Evolutionary conservation across 2,888 invertebrate species (phyloP).

Genomic region (Rhingia campestris): DNA sequence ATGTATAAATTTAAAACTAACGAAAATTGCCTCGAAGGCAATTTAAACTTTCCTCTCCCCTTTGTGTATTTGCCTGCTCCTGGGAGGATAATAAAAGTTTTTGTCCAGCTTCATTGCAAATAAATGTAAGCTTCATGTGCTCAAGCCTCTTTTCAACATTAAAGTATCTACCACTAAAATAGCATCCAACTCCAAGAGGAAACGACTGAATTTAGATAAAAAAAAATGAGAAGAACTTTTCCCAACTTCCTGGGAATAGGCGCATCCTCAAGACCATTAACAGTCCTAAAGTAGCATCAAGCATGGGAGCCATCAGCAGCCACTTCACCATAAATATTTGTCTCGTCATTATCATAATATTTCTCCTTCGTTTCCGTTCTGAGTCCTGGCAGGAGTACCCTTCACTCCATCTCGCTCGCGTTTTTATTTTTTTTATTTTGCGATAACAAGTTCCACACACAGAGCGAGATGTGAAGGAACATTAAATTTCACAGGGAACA

Average conservation of each 20-base stretch:
- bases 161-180: not conserved
- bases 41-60: not conserved
- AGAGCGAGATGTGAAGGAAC: slow-evolving; percentile 19
- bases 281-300: slow-evolving; percentile 31
- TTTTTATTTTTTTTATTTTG: too few species aligned
- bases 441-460: slow-evolving; percentile 45
- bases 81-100: slow-evolving; percentile 17
- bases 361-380: slow-evolving; percentile 48
- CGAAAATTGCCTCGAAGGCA: slow-evolving; percentile 26
- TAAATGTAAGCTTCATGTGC: not conserved
- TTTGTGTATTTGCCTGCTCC: not conserved
- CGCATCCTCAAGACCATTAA: slow-evolving; percentile 46
- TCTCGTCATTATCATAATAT: slow-evolving; percentile 69
- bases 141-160: not conserved
- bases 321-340: slow-evolving; percentile 67
- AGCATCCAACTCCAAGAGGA: slow-evolving; percentile 4
- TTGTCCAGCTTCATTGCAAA: not conserved
- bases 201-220: slow-evolving; percentile 2
- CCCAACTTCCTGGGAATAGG: slow-evolving; percentile 36
- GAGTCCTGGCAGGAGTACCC: slow-evolving; percentile 1
- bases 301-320: slow-evolving; percentile 43
- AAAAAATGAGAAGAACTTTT: slow-evolving; percentile 20
- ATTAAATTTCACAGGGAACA: slow-evolving; percentile 46
- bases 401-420: not conserved
- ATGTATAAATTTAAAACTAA: not conserved